Conservation (phyloP, 2,888 invertebrate genomes). For the Bugulina stolonifera region DNA sequence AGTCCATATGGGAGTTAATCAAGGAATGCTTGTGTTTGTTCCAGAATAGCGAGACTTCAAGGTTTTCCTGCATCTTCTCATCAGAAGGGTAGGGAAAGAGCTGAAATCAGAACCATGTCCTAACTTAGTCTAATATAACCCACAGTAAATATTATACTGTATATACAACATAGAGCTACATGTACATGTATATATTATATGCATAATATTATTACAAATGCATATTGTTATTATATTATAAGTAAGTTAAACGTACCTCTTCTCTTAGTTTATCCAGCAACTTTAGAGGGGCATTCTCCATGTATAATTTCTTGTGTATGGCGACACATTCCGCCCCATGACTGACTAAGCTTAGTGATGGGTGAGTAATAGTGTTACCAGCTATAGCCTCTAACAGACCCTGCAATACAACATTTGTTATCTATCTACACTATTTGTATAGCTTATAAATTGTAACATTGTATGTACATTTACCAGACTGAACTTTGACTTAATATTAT, state of each 20-base stretch:
- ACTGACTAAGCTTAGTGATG: conserved; percentile 39
- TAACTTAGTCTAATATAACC: too few species aligned
- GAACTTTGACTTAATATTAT: too few species aligned
- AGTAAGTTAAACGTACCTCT: conserved; percentile 32
- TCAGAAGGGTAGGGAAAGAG: conserved; percentile 27
- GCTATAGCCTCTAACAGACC: conserved; percentile 24
- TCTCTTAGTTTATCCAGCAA: conserved; percentile 35
- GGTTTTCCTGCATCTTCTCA: background rate
- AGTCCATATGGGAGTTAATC: background rate
- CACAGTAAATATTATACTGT: too few species aligned
- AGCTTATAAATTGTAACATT: too few species aligned
- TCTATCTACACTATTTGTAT: too few species aligned
- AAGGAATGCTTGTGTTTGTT: background rate
- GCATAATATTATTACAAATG: too few species aligned
- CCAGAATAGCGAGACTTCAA: conserved; percentile 16
- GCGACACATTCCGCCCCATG: conserved; percentile 42
- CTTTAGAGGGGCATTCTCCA: conserved; percentile 36
- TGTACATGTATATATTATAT: too few species aligned
- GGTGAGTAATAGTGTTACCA: conserved; percentile 34
- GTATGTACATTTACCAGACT: too few species aligned
- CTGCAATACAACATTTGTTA: too few species aligned
- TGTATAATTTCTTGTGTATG: conserved; percentile 41
- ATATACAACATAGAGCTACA: too few species aligned
- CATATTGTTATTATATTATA: too few species aligned
- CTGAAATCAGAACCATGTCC: conserved; percentile 18